phyloP scores from a whole-genome alignment of 1,140 invertebrate species.

The Colletes latitarsis region DNA sequence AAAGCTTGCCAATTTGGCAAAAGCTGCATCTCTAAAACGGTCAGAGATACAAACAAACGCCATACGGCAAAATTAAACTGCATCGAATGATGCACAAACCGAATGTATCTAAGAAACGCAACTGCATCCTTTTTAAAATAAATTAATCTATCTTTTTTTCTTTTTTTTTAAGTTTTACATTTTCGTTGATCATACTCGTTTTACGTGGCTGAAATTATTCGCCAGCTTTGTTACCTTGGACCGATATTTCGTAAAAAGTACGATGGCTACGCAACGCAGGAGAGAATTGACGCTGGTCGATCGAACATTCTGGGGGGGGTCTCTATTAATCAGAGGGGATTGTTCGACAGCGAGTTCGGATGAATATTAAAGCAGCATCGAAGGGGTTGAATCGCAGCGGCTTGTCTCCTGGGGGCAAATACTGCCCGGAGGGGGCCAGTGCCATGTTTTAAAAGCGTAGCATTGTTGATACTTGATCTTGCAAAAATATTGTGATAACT shows the following conservation, averaged over 20 bases:
- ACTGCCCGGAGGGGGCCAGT: constrained; percentile 27
- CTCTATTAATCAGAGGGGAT: constrained; percentile 70
- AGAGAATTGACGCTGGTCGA: constrained; percentile 11
- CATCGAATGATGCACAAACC: too few relatives aligned
- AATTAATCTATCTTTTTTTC: too few relatives aligned
- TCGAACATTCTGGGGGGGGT: constrained; percentile 13
- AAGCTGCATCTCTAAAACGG: too few relatives aligned
- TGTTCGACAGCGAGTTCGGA: constrained; percentile 62
- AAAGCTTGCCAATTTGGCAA: too few relatives aligned
- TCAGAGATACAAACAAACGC: too few relatives aligned
- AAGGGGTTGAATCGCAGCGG: constrained; percentile 66
- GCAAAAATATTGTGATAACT: constrained; percentile 69
- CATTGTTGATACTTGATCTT: constrained; percentile 45
- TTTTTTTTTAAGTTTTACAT: too few relatives aligned
- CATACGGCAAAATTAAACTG: too few relatives aligned
- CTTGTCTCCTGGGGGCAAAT: constrained; percentile 55
- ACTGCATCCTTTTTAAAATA: too few relatives aligned
- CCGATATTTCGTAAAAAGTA: neutral
- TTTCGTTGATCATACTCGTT: too few relatives aligned
- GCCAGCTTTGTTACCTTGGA: neutral
- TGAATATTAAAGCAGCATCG: constrained; percentile 74
- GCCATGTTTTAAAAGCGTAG: constrained; percentile 45
- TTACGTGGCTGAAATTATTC: too few relatives aligned
- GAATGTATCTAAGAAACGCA: too few relatives aligned
- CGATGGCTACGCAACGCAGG: too few relatives aligned